phyloP scores from a whole-genome alignment of 2,888 invertebrate genomes.

The Dryobotodes eremita region DNA sequence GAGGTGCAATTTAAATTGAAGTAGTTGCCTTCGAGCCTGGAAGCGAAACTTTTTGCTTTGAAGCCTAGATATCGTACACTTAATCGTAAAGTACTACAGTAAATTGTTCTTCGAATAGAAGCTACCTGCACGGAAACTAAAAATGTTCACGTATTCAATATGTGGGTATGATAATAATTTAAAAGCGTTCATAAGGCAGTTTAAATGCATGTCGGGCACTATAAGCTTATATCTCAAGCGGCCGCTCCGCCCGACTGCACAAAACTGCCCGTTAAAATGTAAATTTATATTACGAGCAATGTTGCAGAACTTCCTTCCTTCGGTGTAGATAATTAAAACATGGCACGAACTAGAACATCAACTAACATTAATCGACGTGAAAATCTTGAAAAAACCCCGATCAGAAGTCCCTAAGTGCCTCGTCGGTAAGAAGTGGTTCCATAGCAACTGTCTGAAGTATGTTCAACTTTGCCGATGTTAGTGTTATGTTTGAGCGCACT shows the following conservation, averaged over 20 bases:
- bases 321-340: conserved; percentile 71
- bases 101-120: conserved; percentile 22
- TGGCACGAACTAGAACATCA: conserved; percentile 62
- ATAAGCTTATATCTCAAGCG: conserved; percentile 73
- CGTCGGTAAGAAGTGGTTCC: conserved; percentile 30
- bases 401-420: conserved; percentile 32
- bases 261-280: conserved; percentile 77
- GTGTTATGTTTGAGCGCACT: conserved; percentile 36
- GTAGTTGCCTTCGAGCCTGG: conserved; percentile 19
- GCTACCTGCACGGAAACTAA: conserved; percentile 34
- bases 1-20: conserved; percentile 47
- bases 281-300: conserved; percentile 77
- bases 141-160: conserved; percentile 63
- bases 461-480: conserved; percentile 41
- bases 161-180: conserved; percentile 67
- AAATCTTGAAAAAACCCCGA: conserved; percentile 46
- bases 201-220: conserved; percentile 78
- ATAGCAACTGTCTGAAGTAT: conserved; percentile 41
- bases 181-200: conserved; percentile 76
- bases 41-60: conserved; percentile 51
- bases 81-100: conserved; percentile 16
- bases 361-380: conserved; percentile 45
- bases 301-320: conserved; percentile 67
- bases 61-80: conserved; percentile 3
- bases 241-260: conserved; percentile 72